Conservation (phyloP, 2,888 invertebrate genomes). For the Caenorhabditis angaria region DNA sequence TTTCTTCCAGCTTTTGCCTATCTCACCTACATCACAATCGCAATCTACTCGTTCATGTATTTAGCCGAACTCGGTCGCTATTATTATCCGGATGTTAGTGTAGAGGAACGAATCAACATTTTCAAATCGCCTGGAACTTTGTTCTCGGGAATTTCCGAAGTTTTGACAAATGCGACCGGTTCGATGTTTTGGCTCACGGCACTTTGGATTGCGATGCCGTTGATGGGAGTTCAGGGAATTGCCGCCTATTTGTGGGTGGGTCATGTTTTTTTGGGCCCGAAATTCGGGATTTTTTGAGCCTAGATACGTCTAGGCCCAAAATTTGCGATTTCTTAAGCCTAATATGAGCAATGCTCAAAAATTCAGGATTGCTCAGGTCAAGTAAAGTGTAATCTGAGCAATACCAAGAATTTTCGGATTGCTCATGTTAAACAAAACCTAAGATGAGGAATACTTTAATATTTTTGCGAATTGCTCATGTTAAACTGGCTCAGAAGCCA, state of each 20-base stretch:
- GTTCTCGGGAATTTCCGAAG: background rate
- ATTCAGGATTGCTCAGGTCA: too few species aligned
- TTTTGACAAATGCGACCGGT: background rate
- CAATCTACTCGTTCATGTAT: slow-evolving; percentile 21
- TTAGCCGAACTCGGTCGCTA: slow-evolving; percentile 16
- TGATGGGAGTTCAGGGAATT: slow-evolving; percentile 25
- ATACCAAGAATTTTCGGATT: too few species aligned
- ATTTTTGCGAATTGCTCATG: too few species aligned
- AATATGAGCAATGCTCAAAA: too few species aligned
- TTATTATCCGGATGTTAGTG: background rate
- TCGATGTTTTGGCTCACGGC: background rate
- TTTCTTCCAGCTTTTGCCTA: slow-evolving; percentile 14
- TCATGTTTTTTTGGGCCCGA: background rate
- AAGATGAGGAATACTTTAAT: too few species aligned
- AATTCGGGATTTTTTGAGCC: too few species aligned
- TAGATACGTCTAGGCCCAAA: background rate
- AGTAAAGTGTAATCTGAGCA: too few species aligned
- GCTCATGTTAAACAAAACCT: too few species aligned
- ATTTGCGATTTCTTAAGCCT: too few species aligned
- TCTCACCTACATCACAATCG: slow-evolving; percentile 18
- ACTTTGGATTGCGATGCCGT: background rate
- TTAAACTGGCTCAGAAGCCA: too few species aligned
- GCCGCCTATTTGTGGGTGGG: slow-evolving; percentile 32
- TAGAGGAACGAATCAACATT: background rate
- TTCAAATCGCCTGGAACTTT: background rate